These are phyloP conservation scores for Lasaia peninsularis DNA, from an alignment of 1,140 invertebrate species.

Conservation along the genomic window DNA sequence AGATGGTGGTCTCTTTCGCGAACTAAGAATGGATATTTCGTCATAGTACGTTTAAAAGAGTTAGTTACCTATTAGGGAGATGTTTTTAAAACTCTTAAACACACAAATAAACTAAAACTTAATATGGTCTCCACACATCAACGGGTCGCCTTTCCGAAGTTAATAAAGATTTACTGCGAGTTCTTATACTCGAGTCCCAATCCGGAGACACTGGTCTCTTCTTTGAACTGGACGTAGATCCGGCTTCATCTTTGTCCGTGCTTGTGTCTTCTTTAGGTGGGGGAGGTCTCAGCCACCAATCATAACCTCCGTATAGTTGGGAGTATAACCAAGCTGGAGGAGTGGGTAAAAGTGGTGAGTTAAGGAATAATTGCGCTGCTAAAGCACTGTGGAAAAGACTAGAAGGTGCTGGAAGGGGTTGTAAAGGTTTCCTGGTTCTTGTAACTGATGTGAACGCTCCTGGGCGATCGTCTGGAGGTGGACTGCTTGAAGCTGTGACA, in stretches of 20 bases:
- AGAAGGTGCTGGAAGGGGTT: constrained; percentile 64
- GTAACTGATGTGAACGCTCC: constrained; percentile 75
- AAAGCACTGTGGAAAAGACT: constrained; percentile 82
- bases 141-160: constrained; percentile 64
- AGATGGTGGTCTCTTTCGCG: no score
- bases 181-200: constrained; percentile 63
- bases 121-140: constrained; percentile 81
- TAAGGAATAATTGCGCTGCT: constrained; percentile 83
- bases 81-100: no score
- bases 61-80: no score
- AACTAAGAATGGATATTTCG: no score
- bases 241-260: constrained; percentile 60
- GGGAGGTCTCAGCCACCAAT: constrained; percentile 80
- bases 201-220: constrained; percentile 67
- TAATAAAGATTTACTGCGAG: constrained; percentile 68
- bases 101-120: constrained; percentile 26
- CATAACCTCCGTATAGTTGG: constrained; percentile 82
- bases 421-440: constrained; percentile 63
- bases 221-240: constrained; percentile 62
- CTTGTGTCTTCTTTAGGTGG: constrained; percentile 64
- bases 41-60: no score
- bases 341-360: constrained; percentile 83
- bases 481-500: constrained; percentile 80
- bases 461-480: constrained; percentile 72
- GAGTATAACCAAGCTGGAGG: constrained; percentile 86